Conservation (phyloP, 2,888 invertebrate species). For the Rugalucina vietnamica region DNA sequence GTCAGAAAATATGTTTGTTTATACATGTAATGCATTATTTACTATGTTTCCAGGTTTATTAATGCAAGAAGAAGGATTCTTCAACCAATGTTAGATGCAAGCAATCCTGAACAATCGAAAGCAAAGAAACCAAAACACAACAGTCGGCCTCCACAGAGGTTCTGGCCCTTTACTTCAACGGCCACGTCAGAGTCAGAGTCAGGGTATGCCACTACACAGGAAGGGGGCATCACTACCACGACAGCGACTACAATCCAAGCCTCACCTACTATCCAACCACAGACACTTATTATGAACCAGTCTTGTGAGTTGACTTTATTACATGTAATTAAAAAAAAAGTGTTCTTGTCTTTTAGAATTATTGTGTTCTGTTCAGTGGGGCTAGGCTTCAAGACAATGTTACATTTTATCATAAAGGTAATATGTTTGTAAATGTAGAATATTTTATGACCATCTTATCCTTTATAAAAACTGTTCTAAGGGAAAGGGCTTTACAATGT, state of each 20-base stretch:
- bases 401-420: too few species aligned
- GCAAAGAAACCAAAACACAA: slow-evolving; percentile 84
- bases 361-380: too few species aligned
- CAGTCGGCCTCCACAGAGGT: slow-evolving; percentile 87
- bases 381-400: too few species aligned
- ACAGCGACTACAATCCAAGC: slow-evolving; percentile 52
- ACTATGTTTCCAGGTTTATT: slow-evolving; percentile 87
- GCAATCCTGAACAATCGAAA: slow-evolving; percentile 80
- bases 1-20: too few species aligned
- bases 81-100: slow-evolving; percentile 94
- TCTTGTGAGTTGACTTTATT: slow-evolving; percentile 34
- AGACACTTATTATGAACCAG: slow-evolving; percentile 10
- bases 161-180: slow-evolving; percentile 89
- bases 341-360: too few species aligned
- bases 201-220: neutral
- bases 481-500: too few species aligned
- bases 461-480: too few species aligned
- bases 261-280: neutral
- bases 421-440: too few species aligned
- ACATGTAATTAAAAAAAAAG: too few species aligned
- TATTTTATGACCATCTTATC: too few species aligned
- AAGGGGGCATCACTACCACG: slow-evolving; percentile 4
- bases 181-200: slow-evolving; percentile 84
- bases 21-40: neutral
- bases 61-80: slow-evolving; percentile 95